These are phyloP conservation scores for Hypanus sabinus DNA, from an alignment of 2,113 vertebrate genomes.

Conservation along the genomic window DNA sequence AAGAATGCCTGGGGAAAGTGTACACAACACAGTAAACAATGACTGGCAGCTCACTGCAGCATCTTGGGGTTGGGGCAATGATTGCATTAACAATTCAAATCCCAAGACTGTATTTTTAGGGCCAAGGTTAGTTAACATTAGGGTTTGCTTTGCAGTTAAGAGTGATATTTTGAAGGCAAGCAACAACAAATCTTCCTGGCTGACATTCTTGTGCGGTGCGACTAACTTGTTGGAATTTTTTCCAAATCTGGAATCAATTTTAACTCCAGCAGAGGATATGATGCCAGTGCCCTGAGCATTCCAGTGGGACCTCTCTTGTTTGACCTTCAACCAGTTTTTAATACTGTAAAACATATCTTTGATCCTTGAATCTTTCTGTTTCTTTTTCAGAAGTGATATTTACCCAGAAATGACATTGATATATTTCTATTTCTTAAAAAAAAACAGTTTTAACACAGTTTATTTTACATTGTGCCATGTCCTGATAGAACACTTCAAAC, in stretches of 20 bases:
- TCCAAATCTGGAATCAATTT: conserved; percentile 34
- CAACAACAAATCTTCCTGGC: not conserved
- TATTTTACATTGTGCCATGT: not conserved
- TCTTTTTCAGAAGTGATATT: conserved; percentile 22
- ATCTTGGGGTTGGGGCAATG: not conserved
- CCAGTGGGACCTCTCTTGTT: conserved; percentile 4
- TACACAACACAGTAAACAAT: not conserved
- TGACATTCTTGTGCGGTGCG: conserved; percentile 6
- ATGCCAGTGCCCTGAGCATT: not conserved
- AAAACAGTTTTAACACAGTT: not conserved
- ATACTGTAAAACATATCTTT: conserved; percentile 23
- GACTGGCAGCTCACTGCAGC: not conserved
- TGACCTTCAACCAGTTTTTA: conserved; percentile 4
- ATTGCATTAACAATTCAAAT: not conserved
- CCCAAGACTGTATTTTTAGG: not conserved
- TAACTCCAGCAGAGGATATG: conserved; percentile 19
- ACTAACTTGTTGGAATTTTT: conserved; percentile 29
- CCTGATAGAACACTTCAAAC: not conserved
- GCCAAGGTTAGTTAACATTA: not conserved
- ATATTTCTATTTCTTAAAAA: conserved; percentile 24
- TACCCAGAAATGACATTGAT: not conserved
- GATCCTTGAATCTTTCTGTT: not conserved
- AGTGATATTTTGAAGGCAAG: conserved; percentile 20
- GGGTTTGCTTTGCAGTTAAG: conserved; percentile 6
- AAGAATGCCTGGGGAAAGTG: not conserved